Percentiles rank a stretch among this genome's conserved stretches.
Conservation (phyloP, 2,797 vertebrate genomes). For the Parauchenoglanis punctatus region DNA sequence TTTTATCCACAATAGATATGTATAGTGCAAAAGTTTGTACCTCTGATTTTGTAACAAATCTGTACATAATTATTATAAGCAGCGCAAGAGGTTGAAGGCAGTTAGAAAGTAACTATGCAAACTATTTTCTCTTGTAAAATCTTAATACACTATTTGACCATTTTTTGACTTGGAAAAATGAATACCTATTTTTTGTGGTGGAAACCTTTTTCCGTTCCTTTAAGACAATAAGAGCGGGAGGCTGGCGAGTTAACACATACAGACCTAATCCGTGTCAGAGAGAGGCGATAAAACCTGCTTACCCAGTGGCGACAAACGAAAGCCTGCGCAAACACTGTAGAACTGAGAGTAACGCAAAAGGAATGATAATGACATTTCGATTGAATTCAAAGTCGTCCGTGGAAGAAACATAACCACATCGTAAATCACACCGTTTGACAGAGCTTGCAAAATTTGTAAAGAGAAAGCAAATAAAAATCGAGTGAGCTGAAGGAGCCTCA, state of each 20-base stretch:
- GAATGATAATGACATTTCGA: constrained; percentile 80
- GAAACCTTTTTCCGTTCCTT: constrained; percentile 74
- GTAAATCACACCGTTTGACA: constrained; percentile 49
- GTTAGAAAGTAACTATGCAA: not conserved
- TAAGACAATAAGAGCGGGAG: constrained; percentile 83
- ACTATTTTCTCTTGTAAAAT: not conserved
- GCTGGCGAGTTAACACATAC: constrained; percentile 59
- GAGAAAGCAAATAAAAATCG: constrained; percentile 23
- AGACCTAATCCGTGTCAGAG: constrained; percentile 78
- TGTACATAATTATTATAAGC: not conserved
- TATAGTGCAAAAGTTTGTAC: not conserved
- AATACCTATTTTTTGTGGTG: not conserved
- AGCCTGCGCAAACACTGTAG: constrained; percentile 75
- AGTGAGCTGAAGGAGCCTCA: not conserved
- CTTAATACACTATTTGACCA: not conserved
- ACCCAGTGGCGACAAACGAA: constrained; percentile 80
- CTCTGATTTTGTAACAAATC: not conserved
- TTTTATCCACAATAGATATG: not conserved
- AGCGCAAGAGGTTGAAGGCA: not conserved
- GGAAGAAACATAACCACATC: constrained; percentile 43
- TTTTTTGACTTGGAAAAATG: not conserved
- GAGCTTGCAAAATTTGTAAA: constrained; percentile 24
- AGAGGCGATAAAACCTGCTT: constrained; percentile 80
- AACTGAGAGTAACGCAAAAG: constrained; percentile 73
- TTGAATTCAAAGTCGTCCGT: constrained; percentile 65